Evolutionary conservation across 2,113 vertebrate species (phyloP), one percentile per base, ranked within the genome.

Genomic region (Paramisgurnus dabryanus): DNA sequence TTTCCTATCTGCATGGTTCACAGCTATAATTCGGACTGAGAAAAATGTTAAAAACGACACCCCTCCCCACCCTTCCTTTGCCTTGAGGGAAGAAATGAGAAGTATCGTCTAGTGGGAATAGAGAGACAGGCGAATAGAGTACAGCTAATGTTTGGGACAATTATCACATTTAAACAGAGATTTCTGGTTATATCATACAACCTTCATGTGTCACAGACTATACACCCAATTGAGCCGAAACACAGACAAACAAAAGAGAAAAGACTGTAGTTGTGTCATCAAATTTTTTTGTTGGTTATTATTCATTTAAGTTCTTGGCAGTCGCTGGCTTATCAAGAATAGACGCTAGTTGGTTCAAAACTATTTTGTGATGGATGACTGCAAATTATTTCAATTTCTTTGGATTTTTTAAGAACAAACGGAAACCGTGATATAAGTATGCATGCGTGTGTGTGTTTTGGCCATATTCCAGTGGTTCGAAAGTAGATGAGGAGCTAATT

Each of bases 401-500:
- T 76, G 8, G 57, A 6, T 34, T n/a, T 40, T 76, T 65, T 40
- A 53, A 55, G 15, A 66, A 77, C 74, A 66, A 77, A 53, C 11
- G 73, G 34, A 66, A 77, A 66, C 61, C 27, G 17, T 75, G 75
- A 65, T 77, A 7, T 66, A 55, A 66, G 75, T 77, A 18, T 77
- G 61, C 50, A 66, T 53, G 63, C 66, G 58, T 55, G 27, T 68
- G 55, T 73, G 81, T 75, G 71, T 76, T 68, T 67, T 53, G 60
- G 76, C 53, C 5, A 47, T 78, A 53, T 66, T 77, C 75, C 63
- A 77, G 75, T 41, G 75, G 45, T 66, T 53, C 41, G 75, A 63
- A 77, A 82, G 77, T 63, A 83, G 72, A 68, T 81, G 70, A 80
- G 47, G 53, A 73, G 81, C 69, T 78, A 76, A 83, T 69, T 79